Percentiles rank a stretch among this genome's conserved stretches.
Conservation (phyloP, 1,140 invertebrate genomes). For the Bombus ignitus region DNA sequence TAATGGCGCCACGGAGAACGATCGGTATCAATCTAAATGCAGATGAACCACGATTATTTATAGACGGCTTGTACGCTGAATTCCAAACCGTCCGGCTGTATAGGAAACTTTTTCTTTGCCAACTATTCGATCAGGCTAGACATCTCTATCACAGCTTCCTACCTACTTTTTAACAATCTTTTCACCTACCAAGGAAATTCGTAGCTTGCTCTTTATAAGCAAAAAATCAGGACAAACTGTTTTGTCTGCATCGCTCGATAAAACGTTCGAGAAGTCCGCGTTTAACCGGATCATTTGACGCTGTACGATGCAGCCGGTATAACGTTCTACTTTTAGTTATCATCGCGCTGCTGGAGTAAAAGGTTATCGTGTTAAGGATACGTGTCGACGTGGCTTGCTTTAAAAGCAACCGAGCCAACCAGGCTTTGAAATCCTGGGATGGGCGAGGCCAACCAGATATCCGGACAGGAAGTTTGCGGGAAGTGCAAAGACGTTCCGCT, state of each 20-base stretch:
- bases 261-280: neutral
- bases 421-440: neutral
- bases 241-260: conserved; percentile 1
- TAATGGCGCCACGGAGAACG: neutral
- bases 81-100: neutral
- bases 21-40: conserved; percentile 36
- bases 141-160: neutral
- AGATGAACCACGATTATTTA: conserved; percentile 28
- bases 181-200: neutral
- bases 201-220: neutral
- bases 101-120: neutral
- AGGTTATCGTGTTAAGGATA: conserved; percentile 43
- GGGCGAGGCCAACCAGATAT: conserved; percentile 20
- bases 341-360: conserved; percentile 5
- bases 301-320: conserved; percentile 11
- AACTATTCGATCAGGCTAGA: neutral
- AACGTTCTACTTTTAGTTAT: conserved; percentile 43
- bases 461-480: conserved; percentile 11
- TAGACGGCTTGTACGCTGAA: neutral
- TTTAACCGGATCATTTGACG: conserved; percentile 34
- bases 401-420: neutral
- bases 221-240: conserved; percentile 6
- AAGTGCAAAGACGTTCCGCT: conserved; percentile 13
- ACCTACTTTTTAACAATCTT: neutral
- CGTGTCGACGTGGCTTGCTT: conserved; percentile 2